Base-by-base conservation (phyloP, 2,797 vertebrate species). In the Intellagama lesueurii region DNA sequence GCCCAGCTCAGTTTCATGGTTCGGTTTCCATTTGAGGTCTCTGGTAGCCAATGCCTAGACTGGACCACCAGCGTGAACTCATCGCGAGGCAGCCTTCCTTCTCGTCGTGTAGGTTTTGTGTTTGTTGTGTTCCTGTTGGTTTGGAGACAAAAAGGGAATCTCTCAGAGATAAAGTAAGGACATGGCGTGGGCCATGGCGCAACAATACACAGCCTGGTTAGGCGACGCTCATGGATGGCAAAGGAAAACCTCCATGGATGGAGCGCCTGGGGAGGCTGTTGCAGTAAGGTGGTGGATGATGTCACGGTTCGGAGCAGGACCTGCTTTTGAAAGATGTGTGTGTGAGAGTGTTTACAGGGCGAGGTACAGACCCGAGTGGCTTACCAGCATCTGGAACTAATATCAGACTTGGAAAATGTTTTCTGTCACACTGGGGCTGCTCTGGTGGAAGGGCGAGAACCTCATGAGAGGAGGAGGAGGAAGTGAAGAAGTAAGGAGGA, bases 321-420 rank as follows among this genome's bases (percentile, higher is more conserved):
- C 91, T 91, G 91, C 86, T 87, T 91, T 93, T 92, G 90, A 95
- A 94, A 95, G 87, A 91, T 91, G 17, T 40, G 75, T 26, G 22
- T 28, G 76, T 49, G 93, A 95, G 96, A 96, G 94, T 95, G 94
- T 97, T 96, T 96, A 96, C 94, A 95, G 96, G 96, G 96, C 94
- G 94, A 97, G 91, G 95, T 96, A 96, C 95, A 97, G 96, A 96
- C 96, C 82, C 35, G 91, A 96, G 95, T 96, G 95, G 88, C 94
- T 79, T 96, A 88, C 91, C 94, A 93, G 96, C 97, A 97, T 97
- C 97, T 97, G 97, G 96, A 97, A 97, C 92, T 97, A 95, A 96
- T 97, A 96, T 96, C 95, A 95, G 81, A 84, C 94, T 95, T 96
- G 95, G 95, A 96, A 96, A 95, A 96, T 93, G 90, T 96, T 96